Evolutionary conservation across 2,113 vertebrate genomes (phyloP).

Genomic region (Barbus barbus): DNA sequence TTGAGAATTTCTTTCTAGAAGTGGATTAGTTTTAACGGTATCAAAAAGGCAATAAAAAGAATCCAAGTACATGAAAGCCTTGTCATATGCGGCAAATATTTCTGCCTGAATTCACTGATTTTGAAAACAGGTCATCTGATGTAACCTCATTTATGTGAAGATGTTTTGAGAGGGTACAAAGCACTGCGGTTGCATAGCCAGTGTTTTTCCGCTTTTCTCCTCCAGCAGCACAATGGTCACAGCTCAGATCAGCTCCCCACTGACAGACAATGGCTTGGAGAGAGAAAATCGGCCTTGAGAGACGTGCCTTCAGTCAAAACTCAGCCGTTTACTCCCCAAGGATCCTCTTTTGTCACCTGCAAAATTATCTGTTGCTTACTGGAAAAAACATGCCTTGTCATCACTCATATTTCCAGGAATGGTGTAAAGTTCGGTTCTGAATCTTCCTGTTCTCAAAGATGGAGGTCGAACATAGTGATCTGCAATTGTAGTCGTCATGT

Average conservation of each 20-base stretch:
- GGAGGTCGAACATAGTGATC: not conserved
- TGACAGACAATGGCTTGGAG: constrained; percentile 31
- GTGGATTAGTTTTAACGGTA: not conserved
- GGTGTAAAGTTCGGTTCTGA: constrained; percentile 24
- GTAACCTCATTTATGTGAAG: constrained; percentile 22
- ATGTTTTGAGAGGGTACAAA: constrained; percentile 20
- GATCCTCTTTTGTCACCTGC: constrained; percentile 28
- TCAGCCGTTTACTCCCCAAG: constrained; percentile 35
- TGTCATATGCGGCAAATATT: not conserved
- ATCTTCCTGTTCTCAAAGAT: constrained; percentile 35
- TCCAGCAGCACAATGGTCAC: constrained; percentile 31
- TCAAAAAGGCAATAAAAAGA: not conserved
- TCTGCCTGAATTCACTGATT: not conserved
- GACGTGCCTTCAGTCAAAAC: constrained; percentile 46
- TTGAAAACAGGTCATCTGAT: constrained; percentile 28
- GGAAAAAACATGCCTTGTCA: not conserved
- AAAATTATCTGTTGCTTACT: constrained; percentile 21
- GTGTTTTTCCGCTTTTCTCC: constrained; percentile 30
- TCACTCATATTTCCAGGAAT: not conserved
- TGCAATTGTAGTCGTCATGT: not conserved
- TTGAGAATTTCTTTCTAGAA: no score
- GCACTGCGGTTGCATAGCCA: not conserved
- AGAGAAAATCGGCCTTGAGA: constrained; percentile 8
- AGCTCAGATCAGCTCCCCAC: constrained; percentile 34
- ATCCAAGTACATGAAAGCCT: not conserved